A percentile compares a stretch with the other conserved stretches of the same genome.
phyloP scores from a whole-genome alignment of 2,797 vertebrate species.

The Synaphobranchus kaupii region DNA sequence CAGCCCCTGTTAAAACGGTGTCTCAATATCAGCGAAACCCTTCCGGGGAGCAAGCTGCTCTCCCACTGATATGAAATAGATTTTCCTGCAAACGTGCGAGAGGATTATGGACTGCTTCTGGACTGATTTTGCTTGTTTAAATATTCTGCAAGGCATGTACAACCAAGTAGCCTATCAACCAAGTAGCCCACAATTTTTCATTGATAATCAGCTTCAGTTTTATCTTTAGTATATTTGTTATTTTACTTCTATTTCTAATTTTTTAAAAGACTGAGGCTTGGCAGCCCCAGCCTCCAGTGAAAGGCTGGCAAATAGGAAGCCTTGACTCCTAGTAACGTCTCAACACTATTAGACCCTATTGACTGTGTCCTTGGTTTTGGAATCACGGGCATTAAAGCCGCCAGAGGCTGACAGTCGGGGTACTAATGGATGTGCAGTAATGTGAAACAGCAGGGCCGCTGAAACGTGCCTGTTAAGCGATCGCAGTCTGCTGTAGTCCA shows the following conservation, averaged over 20 bases:
- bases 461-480: neutral
- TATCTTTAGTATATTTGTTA: neutral
- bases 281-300: neutral
- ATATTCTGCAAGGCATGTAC: neutral
- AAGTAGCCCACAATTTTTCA: too few relatives aligned
- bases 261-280: neutral
- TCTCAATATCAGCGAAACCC: slow-evolving; percentile 11
- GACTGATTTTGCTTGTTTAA: neutral
- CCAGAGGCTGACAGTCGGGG: neutral
- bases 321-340: neutral
- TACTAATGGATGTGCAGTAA: neutral
- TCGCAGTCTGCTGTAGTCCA: neutral
- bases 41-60: neutral
- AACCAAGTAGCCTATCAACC: neutral
- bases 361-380: neutral
- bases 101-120: neutral
- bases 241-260: neutral
- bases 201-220: neutral
- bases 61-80: slow-evolving; percentile 7
- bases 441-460: neutral
- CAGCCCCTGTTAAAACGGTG: neutral
- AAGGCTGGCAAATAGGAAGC: neutral
- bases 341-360: neutral
- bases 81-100: slow-evolving; percentile 20
- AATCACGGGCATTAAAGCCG: neutral